These are phyloP conservation scores for Pseudanteris insignis DNA, from an alignment of 2,888 invertebrate species.

Conservation along the genomic window DNA sequence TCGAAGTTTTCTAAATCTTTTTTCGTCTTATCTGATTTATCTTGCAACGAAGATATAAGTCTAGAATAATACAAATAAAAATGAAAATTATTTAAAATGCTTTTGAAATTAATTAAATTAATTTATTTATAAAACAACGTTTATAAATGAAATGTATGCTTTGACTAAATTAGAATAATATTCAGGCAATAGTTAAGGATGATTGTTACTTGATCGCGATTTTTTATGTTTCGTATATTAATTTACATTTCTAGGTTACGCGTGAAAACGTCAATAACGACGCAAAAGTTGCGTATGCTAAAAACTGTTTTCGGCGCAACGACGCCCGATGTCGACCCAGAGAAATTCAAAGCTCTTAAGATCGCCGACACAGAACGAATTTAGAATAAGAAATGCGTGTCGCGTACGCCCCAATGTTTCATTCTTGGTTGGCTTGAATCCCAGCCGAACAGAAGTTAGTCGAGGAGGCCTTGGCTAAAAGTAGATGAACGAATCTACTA, in stretches of 20 bases:
- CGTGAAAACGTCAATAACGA: slow-evolving; percentile 10
- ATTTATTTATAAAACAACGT: no score
- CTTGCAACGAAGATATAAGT: slow-evolving; percentile 81
- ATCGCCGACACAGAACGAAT: slow-evolving; percentile 52
- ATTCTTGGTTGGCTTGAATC: slow-evolving; percentile 55
- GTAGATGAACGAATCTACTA: slow-evolving; percentile 53
- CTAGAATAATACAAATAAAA: slow-evolving; percentile 70
- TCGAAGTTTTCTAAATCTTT: slow-evolving; percentile 82
- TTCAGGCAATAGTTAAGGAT: no score
- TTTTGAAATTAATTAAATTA: no score
- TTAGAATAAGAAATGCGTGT: slow-evolving; percentile 65
- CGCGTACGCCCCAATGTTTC: slow-evolving; percentile 52
- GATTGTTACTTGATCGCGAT: no score
- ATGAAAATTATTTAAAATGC: no score
- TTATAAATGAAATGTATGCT: no score
- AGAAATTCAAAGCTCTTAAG: slow-evolving; percentile 40
- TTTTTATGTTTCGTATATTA: no score
- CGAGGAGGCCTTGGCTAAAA: slow-evolving; percentile 63
- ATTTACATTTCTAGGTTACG: background rate
- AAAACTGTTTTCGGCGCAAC: slow-evolving; percentile 35
- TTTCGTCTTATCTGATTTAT: slow-evolving; percentile 78
- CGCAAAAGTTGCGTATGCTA: no score
- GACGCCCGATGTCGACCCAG: slow-evolving; percentile 25
- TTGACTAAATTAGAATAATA: no score
- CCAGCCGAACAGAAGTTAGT: slow-evolving; percentile 52